phyloP scores from a whole-genome alignment of 2,797 vertebrate genomes.

The Gobio occitaniae region DNA sequence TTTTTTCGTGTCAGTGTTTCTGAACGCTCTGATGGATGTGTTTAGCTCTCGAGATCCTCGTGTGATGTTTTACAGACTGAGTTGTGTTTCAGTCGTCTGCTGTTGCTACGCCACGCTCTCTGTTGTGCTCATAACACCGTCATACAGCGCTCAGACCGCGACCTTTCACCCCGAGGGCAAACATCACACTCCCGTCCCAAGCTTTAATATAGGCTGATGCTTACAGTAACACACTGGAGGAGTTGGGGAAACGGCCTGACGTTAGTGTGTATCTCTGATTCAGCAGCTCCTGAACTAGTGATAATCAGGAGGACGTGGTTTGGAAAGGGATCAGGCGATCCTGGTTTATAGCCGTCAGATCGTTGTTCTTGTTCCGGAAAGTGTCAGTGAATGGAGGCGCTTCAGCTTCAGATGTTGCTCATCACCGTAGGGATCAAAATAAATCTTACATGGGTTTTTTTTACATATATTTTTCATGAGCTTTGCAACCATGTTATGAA shows the following conservation, averaged over 20 bases:
- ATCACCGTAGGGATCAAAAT: too few species aligned
- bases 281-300: background rate
- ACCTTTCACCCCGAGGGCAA: conserved; percentile 64
- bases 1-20: background rate
- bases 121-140: conserved; percentile 78
- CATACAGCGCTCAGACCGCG: conserved; percentile 47
- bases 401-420: background rate
- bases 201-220: conserved; percentile 61
- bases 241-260: background rate
- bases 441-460: background rate
- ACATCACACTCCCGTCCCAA: conserved; percentile 72
- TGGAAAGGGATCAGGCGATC: background rate
- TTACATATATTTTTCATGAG: background rate
- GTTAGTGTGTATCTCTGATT: background rate
- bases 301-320: background rate
- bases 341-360: background rate
- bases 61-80: conserved; percentile 69
- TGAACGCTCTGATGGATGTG: conserved; percentile 59
- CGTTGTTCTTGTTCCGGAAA: background rate
- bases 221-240: background rate
- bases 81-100: conserved; percentile 67
- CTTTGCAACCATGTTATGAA: background rate
- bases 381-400: background rate
- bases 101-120: conserved; percentile 71
- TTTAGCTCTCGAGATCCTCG: conserved; percentile 65